Evolutionary conservation across 2,797 vertebrate genomes (phyloP).

Genomic region (Myiothlypis coronata): DNA sequence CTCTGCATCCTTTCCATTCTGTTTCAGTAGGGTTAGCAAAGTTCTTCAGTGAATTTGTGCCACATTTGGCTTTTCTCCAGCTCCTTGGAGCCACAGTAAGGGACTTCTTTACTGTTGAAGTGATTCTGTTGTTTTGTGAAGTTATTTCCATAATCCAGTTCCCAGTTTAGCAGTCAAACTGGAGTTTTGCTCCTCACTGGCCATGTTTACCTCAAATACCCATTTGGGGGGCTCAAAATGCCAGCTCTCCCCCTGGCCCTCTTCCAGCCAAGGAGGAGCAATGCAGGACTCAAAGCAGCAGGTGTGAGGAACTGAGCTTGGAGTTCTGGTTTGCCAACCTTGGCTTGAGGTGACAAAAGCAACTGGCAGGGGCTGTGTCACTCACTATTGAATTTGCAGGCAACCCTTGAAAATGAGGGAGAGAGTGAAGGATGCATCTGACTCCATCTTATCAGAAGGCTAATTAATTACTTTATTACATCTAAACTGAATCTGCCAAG

Average conservation of each 20-base stretch:
- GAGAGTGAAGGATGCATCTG: neutral
- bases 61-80: neutral
- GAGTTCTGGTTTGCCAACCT: neutral
- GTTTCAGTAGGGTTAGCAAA: neutral
- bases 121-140: neutral
- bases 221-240: neutral
- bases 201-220: neutral
- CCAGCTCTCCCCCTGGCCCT: neutral
- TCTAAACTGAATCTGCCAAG: neutral
- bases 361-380: neutral
- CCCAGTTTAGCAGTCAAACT: neutral
- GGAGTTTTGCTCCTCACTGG: neutral
- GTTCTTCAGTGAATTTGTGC: neutral
- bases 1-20: neutral
- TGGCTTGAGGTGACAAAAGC: neutral
- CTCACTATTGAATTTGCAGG: neutral
- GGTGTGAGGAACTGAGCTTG: rapidly evolving
- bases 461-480: neutral
- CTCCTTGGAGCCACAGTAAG: neutral
- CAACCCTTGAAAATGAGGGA: rapidly evolving
- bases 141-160: neutral
- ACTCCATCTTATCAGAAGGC: neutral
- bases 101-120: neutral
- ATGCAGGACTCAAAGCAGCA: neutral
- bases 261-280: neutral